phyloP scores from a whole-genome alignment of 2,797 vertebrate species.

The Meda fulgida region DNA sequence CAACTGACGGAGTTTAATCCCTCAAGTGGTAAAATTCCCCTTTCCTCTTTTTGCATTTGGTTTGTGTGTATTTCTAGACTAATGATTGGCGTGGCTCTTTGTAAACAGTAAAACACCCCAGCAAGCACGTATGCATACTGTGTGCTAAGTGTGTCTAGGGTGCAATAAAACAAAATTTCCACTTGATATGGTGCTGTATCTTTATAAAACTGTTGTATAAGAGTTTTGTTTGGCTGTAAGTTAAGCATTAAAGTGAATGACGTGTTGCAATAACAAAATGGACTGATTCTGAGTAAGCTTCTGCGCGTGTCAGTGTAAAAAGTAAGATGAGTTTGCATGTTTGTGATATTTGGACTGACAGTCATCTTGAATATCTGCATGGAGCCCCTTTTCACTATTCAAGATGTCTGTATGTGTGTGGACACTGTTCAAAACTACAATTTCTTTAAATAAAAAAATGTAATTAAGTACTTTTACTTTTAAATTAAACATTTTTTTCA shows the following conservation, averaged over 20 bases:
- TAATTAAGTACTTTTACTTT: neutral
- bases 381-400: neutral
- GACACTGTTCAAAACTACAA: neutral
- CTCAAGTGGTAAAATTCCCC: neutral
- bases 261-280: neutral
- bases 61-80: constrained; percentile 13
- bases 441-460: no score
- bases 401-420: neutral
- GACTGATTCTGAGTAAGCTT: neutral
- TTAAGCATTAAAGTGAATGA: neutral
- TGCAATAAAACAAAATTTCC: neutral
- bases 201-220: neutral
- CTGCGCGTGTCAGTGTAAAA: neutral
- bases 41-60: neutral
- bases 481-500: neutral
- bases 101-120: constrained; percentile 25
- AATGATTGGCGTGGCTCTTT: neutral
- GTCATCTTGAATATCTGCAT: constrained; percentile 10
- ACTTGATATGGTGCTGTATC: neutral
- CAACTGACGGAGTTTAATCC: neutral
- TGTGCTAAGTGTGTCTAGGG: constrained; percentile 52
- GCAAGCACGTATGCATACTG: constrained; percentile 23
- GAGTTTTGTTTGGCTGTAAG: neutral
- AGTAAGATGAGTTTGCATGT: neutral
- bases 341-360: neutral